Conservation (phyloP, 2,113 vertebrate species). For the Antechinus stuartii region DNA sequence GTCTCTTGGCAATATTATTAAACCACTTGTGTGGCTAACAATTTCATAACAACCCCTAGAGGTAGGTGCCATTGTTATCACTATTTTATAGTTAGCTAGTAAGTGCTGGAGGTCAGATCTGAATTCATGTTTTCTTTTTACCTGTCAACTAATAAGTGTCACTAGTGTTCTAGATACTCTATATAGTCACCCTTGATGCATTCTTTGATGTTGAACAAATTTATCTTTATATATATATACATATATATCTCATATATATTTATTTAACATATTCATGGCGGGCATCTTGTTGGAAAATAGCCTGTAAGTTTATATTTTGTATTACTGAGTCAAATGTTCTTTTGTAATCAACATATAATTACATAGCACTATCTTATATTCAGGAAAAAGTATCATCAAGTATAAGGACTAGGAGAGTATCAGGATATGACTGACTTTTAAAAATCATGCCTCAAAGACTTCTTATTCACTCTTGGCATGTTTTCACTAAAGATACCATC, state of each 20-base stretch:
- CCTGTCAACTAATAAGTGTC: too few species aligned
- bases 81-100: not conserved
- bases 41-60: not conserved
- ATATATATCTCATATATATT: too few species aligned
- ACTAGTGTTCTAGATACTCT: not conserved
- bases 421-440: not conserved
- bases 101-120: not conserved
- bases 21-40: not conserved
- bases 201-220: not conserved
- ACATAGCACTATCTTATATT: not conserved
- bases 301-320: not conserved
- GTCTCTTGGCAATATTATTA: not conserved
- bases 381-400: not conserved
- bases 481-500: not conserved
- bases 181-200: not conserved
- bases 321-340: not conserved
- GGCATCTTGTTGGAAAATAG: not conserved
- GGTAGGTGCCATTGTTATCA: not conserved
- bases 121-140: not conserved
- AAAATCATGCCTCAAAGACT: not conserved
- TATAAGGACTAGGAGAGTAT: not conserved
- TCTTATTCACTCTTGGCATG: not conserved
- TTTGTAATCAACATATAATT: not conserved
- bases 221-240: not conserved
- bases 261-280: not conserved